Percentiles rank a stretch among this genome's conserved stretches.
These are phyloP conservation scores for Nothobranchius kuhntae DNA, from an alignment of 2,113 vertebrate species.

Conservation along the genomic window DNA sequence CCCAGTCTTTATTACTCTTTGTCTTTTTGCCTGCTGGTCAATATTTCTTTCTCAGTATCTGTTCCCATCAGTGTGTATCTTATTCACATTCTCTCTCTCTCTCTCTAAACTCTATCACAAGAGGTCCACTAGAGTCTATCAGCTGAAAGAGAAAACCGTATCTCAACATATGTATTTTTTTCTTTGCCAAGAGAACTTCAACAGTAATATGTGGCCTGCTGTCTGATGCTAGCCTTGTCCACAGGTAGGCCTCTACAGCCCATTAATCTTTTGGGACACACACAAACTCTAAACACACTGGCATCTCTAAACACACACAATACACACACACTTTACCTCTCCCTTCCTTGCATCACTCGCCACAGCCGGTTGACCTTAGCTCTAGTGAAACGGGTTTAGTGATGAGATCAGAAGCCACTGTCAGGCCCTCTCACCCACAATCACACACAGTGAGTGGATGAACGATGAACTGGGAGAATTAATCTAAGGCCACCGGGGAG, in stretches of 20 bases:
- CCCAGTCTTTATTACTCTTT: slow-evolving; percentile 43
- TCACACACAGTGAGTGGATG: slow-evolving; percentile 61
- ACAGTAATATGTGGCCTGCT: slow-evolving; percentile 45
- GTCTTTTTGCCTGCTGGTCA: slow-evolving; percentile 38
- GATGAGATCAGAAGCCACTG: slow-evolving; percentile 66
- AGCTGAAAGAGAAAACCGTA: slow-evolving; percentile 51
- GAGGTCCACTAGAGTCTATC: slow-evolving; percentile 39
- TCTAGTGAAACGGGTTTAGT: slow-evolving; percentile 59
- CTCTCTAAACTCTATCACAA: slow-evolving; percentile 26
- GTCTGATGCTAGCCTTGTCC: slow-evolving; percentile 44
- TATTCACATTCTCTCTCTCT: slow-evolving; percentile 4
- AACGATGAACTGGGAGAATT: slow-evolving; percentile 35
- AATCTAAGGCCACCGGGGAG: slow-evolving; percentile 15
- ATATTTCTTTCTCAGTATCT: slow-evolving; percentile 53
- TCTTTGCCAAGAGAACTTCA: slow-evolving; percentile 32
- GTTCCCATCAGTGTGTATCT: slow-evolving; percentile 11
- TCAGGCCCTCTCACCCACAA: slow-evolving; percentile 53
- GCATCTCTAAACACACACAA: slow-evolving; percentile 31
- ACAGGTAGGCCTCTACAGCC: slow-evolving; percentile 48
- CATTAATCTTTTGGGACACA: slow-evolving; percentile 49
- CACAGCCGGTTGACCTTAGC: slow-evolving; percentile 60
- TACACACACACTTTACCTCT: neutral
- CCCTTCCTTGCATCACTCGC: slow-evolving; percentile 44
- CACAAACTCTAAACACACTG: slow-evolving; percentile 27
- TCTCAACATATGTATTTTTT: slow-evolving; percentile 43